Evolutionary conservation across 2,888 invertebrate species (phyloP), one percentile per base, ranked within the genome.

Genomic region (Pheosia gnoma): DNA sequence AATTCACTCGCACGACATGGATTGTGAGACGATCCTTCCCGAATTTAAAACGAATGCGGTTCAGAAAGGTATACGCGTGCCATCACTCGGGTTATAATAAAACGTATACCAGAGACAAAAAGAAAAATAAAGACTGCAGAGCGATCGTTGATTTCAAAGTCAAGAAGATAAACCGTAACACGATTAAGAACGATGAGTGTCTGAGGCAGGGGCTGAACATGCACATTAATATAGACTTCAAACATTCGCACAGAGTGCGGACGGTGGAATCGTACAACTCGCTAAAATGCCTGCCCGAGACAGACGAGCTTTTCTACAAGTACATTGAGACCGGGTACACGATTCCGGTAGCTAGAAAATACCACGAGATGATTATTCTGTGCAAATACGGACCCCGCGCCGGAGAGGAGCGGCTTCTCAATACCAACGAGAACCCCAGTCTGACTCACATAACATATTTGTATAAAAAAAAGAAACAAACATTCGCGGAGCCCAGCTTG

Each of bases 121-220:
- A 75, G 54, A 74, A 62, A 41, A 72, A 71, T 39, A 75, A 75
- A 52, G 63, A 72, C 0, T 84, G 84, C 61, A 63, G 59, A 52
- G 85, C 85, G 3, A 75, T 72, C 60, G 72, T 85, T 7, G 79
- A 83, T 47, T 84, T 85, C 47, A 77, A 72, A 73, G 52, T 83
- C 9, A 84, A 81, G 62, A 65, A 77, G 38, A 76, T 65, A 56
- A 72, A 73, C 37, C 74, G 70, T 25, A 75, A 80, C 60, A 83
- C 81, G 0, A 72, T 77, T 0, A 82, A 59, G 59, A 83, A 79
- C 60, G 81, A 83, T 45, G 63, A 65, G 10, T 54, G 64, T 37
- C 59, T 83, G n/a, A 76, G 62, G 9, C 65, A 77, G 4, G 78
- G 80, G 9, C 65, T 83, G 39, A 83, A 84, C 61, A 55, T 82